A percentile compares a stretch with the other conserved stretches of the same genome.
Conservation (phyloP, 2,888 invertebrate species). For the Andrena camellia region DNA sequence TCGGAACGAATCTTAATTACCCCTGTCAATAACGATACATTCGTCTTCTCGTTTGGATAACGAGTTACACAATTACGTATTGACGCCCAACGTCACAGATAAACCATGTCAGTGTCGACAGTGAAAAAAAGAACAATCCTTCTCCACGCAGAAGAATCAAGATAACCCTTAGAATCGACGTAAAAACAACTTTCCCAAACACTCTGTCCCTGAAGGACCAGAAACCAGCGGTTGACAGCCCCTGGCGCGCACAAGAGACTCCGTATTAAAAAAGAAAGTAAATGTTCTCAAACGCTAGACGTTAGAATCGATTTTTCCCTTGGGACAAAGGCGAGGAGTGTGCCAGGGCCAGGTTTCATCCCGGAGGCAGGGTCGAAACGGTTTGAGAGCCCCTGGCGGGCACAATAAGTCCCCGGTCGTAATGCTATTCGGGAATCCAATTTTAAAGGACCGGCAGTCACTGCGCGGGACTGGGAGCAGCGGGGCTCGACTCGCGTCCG, state of each 20-base stretch:
- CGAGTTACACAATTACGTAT: conserved; percentile 13
- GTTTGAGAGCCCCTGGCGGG: conserved; percentile 44
- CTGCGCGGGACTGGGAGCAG: conserved; percentile 45
- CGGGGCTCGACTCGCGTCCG: conserved; percentile 44
- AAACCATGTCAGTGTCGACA: background rate
- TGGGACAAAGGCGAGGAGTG: no score
- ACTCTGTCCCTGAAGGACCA: background rate
- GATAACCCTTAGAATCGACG: background rate
- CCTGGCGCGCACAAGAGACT: background rate
- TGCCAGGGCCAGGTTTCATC: background rate
- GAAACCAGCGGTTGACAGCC: background rate
- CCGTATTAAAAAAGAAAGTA: background rate
- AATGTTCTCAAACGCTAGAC: background rate
- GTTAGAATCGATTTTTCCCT: background rate
- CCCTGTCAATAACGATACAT: conserved; percentile 22
- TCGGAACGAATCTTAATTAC: conserved; percentile 49
- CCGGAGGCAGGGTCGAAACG: background rate
- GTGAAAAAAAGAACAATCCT: background rate
- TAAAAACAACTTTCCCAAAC: no score
- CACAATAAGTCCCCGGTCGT: conserved; percentile 51
- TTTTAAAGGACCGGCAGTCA: conserved; percentile 56
- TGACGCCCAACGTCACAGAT: background rate
- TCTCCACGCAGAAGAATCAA: background rate
- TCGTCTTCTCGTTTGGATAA: conserved; percentile 6
- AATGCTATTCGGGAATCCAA: conserved; percentile 55